Percentiles rank a stretch among this genome's conserved stretches.
phyloP scores from a whole-genome alignment of 2,113 vertebrate species.

The Coracopsis vasa region DNA sequence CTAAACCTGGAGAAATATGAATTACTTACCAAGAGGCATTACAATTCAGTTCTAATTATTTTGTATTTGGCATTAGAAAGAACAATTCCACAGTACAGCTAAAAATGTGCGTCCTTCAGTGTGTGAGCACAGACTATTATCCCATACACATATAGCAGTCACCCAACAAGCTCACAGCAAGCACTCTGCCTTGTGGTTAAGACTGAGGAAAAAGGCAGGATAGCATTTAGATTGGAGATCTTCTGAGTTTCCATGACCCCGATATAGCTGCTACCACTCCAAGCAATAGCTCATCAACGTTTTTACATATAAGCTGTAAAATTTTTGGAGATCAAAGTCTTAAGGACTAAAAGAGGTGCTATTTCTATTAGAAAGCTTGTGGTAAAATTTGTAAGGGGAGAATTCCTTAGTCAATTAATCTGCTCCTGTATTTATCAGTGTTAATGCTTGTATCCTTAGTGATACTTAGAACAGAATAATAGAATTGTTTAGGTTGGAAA shows the following conservation, averaged over 20 bases:
- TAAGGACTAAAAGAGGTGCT: neutral
- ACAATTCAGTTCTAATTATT: neutral
- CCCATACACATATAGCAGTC: neutral
- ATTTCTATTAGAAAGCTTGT: neutral
- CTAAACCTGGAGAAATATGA: neutral
- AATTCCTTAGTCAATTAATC: neutral
- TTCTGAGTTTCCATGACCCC: neutral
- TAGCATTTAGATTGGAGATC: neutral
- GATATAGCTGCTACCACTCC: neutral
- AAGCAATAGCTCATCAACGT: neutral
- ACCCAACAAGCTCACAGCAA: neutral
- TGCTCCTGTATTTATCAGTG: neutral
- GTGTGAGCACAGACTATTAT: neutral
- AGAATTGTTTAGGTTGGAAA: neutral
- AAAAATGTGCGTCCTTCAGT: neutral
- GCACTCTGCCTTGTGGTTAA: neutral
- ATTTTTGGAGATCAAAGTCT: neutral
- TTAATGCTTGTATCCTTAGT: neutral
- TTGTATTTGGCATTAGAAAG: neutral
- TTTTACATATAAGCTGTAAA: neutral
- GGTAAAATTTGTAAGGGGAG: neutral
- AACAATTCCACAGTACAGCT: neutral
- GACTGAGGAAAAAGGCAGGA: neutral
- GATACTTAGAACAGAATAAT: neutral
- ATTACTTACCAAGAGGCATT: neutral